phyloP scores from a whole-genome alignment of 2,797 vertebrate genomes.

The Hydrophis major region DNA sequence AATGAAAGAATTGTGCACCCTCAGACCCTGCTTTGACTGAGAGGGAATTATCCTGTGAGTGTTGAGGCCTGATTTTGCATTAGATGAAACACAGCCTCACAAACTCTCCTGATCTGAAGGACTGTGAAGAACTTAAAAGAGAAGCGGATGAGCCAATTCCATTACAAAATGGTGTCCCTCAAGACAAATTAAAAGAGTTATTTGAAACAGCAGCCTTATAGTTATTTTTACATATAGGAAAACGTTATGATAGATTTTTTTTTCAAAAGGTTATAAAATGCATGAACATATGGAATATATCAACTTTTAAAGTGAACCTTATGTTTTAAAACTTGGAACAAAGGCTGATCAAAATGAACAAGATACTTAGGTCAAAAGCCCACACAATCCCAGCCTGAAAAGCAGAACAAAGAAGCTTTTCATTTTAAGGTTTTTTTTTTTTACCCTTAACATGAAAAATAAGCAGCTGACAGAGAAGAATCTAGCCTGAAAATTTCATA shows the following conservation, averaged over 20 bases:
- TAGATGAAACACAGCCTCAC: not conserved
- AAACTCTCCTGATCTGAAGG: not conserved
- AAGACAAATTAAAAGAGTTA: slow-evolving; percentile 45
- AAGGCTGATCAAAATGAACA: slow-evolving; percentile 60
- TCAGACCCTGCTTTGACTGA: not conserved
- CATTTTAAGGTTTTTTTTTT: slow-evolving; percentile 48
- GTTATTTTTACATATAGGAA: not conserved
- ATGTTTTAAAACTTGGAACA: slow-evolving; percentile 35
- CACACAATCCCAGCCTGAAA: slow-evolving; percentile 49
- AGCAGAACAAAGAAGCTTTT: slow-evolving; percentile 35
- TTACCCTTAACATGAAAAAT: slow-evolving; percentile 32
- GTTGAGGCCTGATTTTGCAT: not conserved
- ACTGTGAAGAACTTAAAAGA: not conserved
- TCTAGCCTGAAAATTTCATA: slow-evolving; percentile 56
- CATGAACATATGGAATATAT: slow-evolving; percentile 45
- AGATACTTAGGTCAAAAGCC: slow-evolving; percentile 47
- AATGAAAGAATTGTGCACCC: not conserved
- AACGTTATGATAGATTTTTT: slow-evolving; percentile 34
- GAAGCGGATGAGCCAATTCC: not conserved
- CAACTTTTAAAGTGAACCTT: slow-evolving; percentile 30
- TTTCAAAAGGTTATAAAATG: slow-evolving; percentile 35
- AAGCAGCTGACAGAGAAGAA: slow-evolving; percentile 46
- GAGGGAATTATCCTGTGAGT: not conserved
- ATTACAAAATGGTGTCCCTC: slow-evolving; percentile 24
- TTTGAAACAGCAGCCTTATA: slow-evolving; percentile 38